These are phyloP conservation scores for Nemoura dubitans DNA, from an alignment of 2,888 invertebrate species.

Conservation along the genomic window DNA sequence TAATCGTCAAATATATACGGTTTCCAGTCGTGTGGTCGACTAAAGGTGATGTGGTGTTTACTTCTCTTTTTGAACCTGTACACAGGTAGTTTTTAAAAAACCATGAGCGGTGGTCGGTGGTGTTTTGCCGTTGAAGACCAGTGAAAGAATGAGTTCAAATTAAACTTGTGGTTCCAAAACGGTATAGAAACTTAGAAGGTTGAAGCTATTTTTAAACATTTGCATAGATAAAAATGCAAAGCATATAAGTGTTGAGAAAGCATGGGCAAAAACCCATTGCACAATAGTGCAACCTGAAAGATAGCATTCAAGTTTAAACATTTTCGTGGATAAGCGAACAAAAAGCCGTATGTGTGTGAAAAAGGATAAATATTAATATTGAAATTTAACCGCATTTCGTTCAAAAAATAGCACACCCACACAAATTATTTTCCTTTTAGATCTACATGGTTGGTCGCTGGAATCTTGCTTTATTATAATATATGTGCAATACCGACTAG, in stretches of 20 bases:
- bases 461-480: too few relatives aligned
- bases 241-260: not conserved
- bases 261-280: not conserved
- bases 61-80: not conserved
- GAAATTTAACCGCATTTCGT: too few relatives aligned
- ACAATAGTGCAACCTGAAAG: not conserved
- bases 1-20: not conserved
- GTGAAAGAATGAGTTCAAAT: not conserved
- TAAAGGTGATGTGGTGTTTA: not conserved
- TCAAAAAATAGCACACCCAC: too few relatives aligned
- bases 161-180: not conserved
- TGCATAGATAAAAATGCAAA: not conserved
- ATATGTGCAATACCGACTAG: too few relatives aligned
- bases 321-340: too few relatives aligned
- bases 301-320: not conserved
- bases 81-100: not conserved
- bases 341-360: too few relatives aligned
- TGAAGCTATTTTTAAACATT: not conserved
- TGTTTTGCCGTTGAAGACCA: too few relatives aligned
- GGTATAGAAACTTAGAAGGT: not conserved
- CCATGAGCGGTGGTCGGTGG: too few relatives aligned
- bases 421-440: too few relatives aligned
- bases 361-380: too few relatives aligned
- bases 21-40: not conserved
- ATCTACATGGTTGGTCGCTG: too few relatives aligned